Conservation (phyloP, 2,797 vertebrate genomes). For the Galagoides demidoff region DNA sequence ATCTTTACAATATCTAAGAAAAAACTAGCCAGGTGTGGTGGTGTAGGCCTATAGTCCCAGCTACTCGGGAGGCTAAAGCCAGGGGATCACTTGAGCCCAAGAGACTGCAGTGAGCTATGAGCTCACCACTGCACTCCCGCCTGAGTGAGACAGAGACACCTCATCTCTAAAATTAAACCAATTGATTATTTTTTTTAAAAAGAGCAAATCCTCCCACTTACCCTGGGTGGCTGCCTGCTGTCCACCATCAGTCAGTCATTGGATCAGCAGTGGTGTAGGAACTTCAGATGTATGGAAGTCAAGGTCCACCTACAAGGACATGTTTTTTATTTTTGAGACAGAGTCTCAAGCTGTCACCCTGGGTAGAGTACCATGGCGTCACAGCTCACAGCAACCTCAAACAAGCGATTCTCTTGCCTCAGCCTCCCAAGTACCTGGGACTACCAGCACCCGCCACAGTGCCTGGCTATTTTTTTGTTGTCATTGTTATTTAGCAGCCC, state of each 20-base stretch:
- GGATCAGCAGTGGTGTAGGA: neutral
- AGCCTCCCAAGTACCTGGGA: too few relatives aligned
- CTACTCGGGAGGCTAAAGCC: neutral
- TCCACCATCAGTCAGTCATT: neutral
- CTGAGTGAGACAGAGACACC: neutral
- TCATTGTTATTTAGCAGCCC: too few relatives aligned
- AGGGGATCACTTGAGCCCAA: neutral
- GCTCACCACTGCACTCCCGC: neutral
- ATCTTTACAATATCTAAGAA: neutral
- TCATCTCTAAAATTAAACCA: neutral
- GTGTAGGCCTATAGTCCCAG: neutral
- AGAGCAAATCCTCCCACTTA: neutral
- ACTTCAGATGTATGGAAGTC: neutral
- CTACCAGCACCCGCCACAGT: too few relatives aligned
- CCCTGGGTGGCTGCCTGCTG: neutral
- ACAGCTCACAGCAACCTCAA: too few relatives aligned
- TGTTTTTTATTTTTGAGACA: too few relatives aligned
- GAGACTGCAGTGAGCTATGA: neutral
- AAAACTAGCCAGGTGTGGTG: neutral
- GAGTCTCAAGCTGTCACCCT: too few relatives aligned
- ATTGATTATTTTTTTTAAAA: neutral
- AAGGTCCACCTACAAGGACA: neutral
- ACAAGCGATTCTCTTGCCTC: too few relatives aligned
- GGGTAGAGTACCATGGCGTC: too few relatives aligned
- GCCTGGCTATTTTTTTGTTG: too few relatives aligned